Percentiles rank a stretch among this genome's conserved stretches.
Conservation (phyloP, 2,888 invertebrate genomes). For the Panopea generosa region DNA sequence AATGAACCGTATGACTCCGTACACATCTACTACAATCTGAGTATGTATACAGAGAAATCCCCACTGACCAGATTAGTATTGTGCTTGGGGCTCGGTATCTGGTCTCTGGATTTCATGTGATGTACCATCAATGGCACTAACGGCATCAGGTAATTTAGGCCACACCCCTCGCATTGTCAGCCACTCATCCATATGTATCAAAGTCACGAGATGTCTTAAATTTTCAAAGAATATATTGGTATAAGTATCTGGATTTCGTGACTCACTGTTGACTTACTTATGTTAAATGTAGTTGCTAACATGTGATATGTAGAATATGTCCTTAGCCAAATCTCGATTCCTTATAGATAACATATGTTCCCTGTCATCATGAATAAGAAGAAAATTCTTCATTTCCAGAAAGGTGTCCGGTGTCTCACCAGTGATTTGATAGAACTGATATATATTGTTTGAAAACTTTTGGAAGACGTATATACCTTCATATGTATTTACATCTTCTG, state of each 20-base stretch:
- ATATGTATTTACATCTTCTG: too few relatives aligned
- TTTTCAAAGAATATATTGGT: background rate
- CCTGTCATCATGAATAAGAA: background rate
- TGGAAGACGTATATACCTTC: too few relatives aligned
- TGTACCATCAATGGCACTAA: conserved; percentile 32
- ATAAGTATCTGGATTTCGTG: background rate
- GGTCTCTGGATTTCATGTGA: conserved; percentile 18
- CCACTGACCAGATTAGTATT: too few relatives aligned
- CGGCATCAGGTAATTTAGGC: conserved; percentile 4
- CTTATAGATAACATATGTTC: background rate
- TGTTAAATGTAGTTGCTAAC: background rate
- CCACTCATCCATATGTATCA: background rate
- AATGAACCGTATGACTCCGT: background rate
- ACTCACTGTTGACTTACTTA: background rate
- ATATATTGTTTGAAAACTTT: background rate
- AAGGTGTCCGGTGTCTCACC: background rate
- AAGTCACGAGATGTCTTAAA: background rate
- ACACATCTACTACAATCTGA: too few relatives aligned
- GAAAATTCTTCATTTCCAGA: background rate
- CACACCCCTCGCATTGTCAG: background rate
- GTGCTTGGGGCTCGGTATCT: background rate
- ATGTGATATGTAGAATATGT: background rate
- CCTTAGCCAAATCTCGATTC: background rate
- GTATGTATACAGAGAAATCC: too few relatives aligned
- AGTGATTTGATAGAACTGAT: background rate